Conservation (phyloP, 2,888 invertebrate genomes). For the Mimas tiliae region DNA sequence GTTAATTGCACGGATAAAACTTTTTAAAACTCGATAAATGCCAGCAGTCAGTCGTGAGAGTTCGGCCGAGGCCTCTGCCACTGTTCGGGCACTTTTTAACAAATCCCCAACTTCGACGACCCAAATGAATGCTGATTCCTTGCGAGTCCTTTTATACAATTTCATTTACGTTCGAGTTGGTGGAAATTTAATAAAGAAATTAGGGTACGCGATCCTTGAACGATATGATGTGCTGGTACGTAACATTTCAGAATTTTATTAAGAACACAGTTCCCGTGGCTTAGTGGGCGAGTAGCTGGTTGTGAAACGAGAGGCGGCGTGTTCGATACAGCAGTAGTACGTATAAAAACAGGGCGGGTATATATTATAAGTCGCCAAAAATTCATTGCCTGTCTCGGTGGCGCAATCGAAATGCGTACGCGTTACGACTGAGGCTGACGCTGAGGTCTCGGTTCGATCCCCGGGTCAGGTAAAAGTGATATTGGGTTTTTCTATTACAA, state of each 20-base stretch:
- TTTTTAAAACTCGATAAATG: constrained; percentile 13
- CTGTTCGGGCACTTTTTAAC: constrained; percentile 52
- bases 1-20: no score
- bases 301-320: no score
- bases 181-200: constrained; percentile 28
- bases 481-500: no score
- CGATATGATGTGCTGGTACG: neutral
- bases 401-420: no score
- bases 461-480: no score
- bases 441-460: no score
- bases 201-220: constrained; percentile 24
- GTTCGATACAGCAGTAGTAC: no score
- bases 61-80: constrained; percentile 23
- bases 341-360: no score
- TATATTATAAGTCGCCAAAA: no score
- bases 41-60: constrained; percentile 1
- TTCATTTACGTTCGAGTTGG: constrained; percentile 26
- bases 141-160: constrained; percentile 33
- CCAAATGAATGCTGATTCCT: constrained; percentile 50
- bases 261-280: neutral
- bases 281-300: no score
- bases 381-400: no score
- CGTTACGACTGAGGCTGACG: no score
- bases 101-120: constrained; percentile 49
- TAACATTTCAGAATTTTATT: neutral